phyloP scores from a whole-genome alignment of 2,888 invertebrate genomes.

The Cephalotes varians region DNA sequence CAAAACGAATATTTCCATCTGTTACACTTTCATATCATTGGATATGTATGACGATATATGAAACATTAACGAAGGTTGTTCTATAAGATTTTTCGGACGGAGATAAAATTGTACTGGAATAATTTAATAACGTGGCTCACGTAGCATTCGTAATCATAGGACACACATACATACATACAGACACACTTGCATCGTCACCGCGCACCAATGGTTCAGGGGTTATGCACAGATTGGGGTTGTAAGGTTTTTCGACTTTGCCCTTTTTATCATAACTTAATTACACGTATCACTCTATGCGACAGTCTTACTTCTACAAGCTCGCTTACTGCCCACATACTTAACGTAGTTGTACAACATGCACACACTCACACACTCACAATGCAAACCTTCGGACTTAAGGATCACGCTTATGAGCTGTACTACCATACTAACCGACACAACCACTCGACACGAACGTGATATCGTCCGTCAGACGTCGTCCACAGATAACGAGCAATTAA shows the following conservation, averaged over 20 bases:
- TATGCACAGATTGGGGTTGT: conserved; percentile 60
- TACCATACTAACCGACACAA: conserved; percentile 55
- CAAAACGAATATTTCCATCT: not conserved
- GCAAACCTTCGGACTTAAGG: conserved; percentile 52
- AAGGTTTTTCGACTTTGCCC: conserved; percentile 43
- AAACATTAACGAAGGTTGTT: not conserved
- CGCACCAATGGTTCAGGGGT: conserved; percentile 63
- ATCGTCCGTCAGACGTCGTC: conserved; percentile 56
- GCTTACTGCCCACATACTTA: conserved; percentile 58
- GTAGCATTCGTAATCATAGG: not conserved
- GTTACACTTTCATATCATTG: not conserved
- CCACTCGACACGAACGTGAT: conserved; percentile 17
- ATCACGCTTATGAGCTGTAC: conserved; percentile 67
- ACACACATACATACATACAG: not conserved
- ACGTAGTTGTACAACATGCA: conserved; percentile 57
- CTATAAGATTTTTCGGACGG: not conserved
- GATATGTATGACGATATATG: not conserved
- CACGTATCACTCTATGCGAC: conserved; percentile 45
- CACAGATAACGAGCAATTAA: conserved; percentile 49
- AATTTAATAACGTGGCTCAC: conserved; percentile 22
- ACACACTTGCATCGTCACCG: conserved; percentile 53
- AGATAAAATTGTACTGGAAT: conserved; percentile 29
- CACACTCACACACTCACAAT: conserved; percentile 39
- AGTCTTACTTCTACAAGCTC: conserved; percentile 41
- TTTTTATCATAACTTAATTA: conserved; percentile 23